Percentiles rank a stretch among this genome's conserved stretches.
These are phyloP conservation scores for Abrostola triplasia DNA, from an alignment of 2,888 invertebrate genomes.

Conservation along the genomic window DNA sequence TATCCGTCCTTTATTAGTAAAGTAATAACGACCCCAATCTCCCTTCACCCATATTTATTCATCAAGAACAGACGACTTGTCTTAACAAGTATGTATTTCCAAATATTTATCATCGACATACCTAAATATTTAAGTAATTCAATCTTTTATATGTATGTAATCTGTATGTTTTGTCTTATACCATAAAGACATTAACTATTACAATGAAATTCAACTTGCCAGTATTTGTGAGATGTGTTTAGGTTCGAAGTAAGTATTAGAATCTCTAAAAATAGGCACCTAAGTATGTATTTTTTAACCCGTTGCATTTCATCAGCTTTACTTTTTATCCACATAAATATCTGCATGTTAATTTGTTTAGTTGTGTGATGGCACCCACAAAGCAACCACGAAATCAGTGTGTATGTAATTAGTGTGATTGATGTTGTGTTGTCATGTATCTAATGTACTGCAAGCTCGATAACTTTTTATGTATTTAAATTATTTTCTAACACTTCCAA, in stretches of 20 bases:
- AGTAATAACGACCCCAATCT: not conserved
- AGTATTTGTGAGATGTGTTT: not conserved
- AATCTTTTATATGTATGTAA: no score
- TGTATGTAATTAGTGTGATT: conserved; percentile 8
- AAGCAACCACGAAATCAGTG: not conserved
- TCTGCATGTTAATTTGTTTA: conserved; percentile 21
- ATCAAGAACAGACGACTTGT: not conserved
- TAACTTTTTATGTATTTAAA: not conserved
- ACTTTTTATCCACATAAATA: conserved; percentile 22
- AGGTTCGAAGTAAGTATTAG: not conserved
- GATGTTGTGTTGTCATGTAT: conserved; percentile 8
- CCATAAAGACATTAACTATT: no score
- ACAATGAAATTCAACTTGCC: no score
- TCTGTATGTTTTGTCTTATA: no score
- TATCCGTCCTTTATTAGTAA: conserved; percentile 48
- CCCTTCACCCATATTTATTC: not conserved
- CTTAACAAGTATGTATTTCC: not conserved
- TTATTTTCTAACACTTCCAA: no score
- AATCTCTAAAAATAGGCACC: no score
- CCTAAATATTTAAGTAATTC: no score
- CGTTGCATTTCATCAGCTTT: conserved; percentile 46
- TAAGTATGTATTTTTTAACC: conserved; percentile 9
- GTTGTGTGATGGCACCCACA: conserved; percentile 1
- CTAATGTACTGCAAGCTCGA: conserved; percentile 1
- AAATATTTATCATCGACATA: no score